A percentile compares a stretch with the other conserved stretches of the same genome.
Evolutionary conservation across 2,888 invertebrate species (phyloP).

Genomic region (Erebia palarica): DNA sequence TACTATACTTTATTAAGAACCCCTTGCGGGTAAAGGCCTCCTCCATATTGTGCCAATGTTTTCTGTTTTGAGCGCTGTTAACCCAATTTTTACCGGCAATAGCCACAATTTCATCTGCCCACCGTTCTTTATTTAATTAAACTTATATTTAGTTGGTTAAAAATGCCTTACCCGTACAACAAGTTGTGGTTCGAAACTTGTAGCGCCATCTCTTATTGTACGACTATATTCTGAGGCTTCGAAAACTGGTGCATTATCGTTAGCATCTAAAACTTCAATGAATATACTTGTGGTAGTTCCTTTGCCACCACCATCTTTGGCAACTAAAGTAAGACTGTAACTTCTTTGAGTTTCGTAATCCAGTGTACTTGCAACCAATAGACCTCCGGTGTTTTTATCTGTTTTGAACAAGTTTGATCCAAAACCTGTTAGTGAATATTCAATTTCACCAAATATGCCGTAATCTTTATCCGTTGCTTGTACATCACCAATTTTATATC

Average conservation of each 20-base stretch:
- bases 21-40: no score
- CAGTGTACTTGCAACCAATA: slow-evolving; percentile 84
- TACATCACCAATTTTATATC: slow-evolving; percentile 84
- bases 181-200: slow-evolving; percentile 90
- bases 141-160: background rate
- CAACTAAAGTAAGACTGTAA: slow-evolving; percentile 90
- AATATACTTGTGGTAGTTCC: slow-evolving; percentile 87
- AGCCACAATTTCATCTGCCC: no score
- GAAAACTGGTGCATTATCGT: slow-evolving; percentile 89
- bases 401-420: slow-evolving; percentile 90
- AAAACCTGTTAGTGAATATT: slow-evolving; percentile 89
- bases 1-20: no score
- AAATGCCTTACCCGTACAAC: slow-evolving; percentile 83
- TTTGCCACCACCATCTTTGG: slow-evolving; percentile 90
- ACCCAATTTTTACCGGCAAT: no score
- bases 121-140: no score
- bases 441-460: slow-evolving; percentile 86
- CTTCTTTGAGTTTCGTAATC: slow-evolving; percentile 92
- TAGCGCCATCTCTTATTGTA: slow-evolving; percentile 89
- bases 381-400: slow-evolving; percentile 84
- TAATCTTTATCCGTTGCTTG: slow-evolving; percentile 88
- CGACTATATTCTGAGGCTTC: slow-evolving; percentile 87
- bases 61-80: no score
- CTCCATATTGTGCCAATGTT: no score
- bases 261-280: slow-evolving; percentile 88